Conservation (phyloP, 2,888 invertebrate species). For the Hyposoter didymator region DNA sequence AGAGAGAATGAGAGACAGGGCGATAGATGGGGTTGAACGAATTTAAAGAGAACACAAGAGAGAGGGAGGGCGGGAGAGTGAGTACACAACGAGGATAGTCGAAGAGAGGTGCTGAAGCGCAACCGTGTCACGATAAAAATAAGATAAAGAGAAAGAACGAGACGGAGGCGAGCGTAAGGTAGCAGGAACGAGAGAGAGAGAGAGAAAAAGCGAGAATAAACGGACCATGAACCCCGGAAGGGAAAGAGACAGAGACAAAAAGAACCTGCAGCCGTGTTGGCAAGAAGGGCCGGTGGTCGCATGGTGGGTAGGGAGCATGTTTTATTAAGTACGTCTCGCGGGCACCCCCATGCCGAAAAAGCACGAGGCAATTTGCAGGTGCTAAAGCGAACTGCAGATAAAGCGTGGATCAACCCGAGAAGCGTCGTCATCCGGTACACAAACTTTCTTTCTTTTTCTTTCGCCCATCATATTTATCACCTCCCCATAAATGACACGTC, state of each 20-base stretch:
- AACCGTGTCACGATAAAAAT: slow-evolving; percentile 69
- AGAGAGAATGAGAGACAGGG: slow-evolving; percentile 55
- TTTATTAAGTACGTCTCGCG: slow-evolving; percentile 83
- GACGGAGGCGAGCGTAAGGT: slow-evolving; percentile 72
- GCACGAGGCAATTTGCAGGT: slow-evolving; percentile 82
- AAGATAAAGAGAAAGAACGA: slow-evolving; percentile 47
- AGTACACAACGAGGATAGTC: slow-evolving; percentile 44
- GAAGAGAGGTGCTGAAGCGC: slow-evolving; percentile 57
- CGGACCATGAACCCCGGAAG: slow-evolving; percentile 58
- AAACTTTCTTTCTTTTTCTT: slow-evolving; percentile 35
- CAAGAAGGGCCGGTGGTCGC: slow-evolving; percentile 62
- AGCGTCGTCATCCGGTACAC: slow-evolving; percentile 56
- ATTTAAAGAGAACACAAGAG: slow-evolving; percentile 47
- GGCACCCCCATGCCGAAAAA: slow-evolving; percentile 74
- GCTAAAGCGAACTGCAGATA: slow-evolving; percentile 80
- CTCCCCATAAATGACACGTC: slow-evolving; percentile 42
- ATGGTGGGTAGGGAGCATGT: slow-evolving; percentile 76
- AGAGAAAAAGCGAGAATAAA: slow-evolving; percentile 57
- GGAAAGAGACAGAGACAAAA: slow-evolving; percentile 41
- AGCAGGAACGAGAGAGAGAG: slow-evolving; percentile 57
- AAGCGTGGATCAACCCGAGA: slow-evolving; percentile 69
- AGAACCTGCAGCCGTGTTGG: slow-evolving; percentile 52
- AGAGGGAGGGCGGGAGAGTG: neutral
- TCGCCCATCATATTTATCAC: slow-evolving; percentile 31
- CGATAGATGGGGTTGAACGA: slow-evolving; percentile 55